These are phyloP conservation scores for Peromyscus aztecus DNA, from an alignment of 2,797 vertebrate genomes.

Conservation along the genomic window DNA sequence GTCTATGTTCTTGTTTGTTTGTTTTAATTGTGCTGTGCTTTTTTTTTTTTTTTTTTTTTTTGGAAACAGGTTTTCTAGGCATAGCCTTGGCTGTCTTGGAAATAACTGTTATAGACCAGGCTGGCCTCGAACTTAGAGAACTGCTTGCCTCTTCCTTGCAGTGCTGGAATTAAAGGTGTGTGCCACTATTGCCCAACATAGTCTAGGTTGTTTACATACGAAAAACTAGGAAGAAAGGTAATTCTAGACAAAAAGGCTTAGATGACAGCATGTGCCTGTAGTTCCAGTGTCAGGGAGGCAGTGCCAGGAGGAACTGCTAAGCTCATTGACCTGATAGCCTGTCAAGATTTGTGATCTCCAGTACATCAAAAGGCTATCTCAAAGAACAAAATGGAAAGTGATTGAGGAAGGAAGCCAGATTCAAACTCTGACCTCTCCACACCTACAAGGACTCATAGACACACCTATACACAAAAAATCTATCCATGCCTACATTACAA, in stretches of 20 bases:
- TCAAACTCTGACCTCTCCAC: not conserved
- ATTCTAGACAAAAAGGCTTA: not conserved
- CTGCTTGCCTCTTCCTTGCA: too few relatives aligned
- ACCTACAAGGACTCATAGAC: not conserved
- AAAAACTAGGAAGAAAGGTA: not conserved
- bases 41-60: not conserved
- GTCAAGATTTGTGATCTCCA: not conserved
- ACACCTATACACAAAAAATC: not conserved
- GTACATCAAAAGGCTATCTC: not conserved
- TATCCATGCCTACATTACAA: not conserved
- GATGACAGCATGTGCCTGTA: not conserved
- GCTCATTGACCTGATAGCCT: not conserved
- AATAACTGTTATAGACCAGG: too few relatives aligned
- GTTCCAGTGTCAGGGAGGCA: not conserved
- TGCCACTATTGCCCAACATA: not conserved
- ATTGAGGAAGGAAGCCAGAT: not conserved
- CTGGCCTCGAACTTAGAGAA: too few relatives aligned
- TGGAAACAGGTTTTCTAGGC: not conserved
- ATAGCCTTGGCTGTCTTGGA: not conserved
- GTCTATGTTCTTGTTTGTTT: not conserved
- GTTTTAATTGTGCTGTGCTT: not conserved
- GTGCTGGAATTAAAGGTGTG: not conserved
- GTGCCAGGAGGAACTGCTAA: not conserved
- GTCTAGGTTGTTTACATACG: not conserved
- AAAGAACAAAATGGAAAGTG: not conserved